Evolutionary conservation across 2,888 invertebrate species (phyloP), one percentile per base, ranked within the genome.

Genomic region (Mesorhabditis belari): DNA sequence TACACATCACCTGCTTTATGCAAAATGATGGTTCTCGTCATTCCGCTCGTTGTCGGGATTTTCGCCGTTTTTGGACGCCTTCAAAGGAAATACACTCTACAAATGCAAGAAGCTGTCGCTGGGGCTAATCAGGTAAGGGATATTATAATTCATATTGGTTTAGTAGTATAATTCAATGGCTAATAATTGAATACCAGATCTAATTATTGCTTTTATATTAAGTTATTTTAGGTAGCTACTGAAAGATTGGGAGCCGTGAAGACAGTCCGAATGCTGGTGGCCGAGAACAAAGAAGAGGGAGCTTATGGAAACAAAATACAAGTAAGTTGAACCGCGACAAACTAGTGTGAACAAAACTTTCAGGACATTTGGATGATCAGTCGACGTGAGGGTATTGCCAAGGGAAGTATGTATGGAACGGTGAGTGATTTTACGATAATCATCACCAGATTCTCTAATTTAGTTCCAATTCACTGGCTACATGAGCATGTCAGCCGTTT

Each of bases 191-290:
- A 44, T 44, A 44, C n/a, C 12, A 44, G n/a, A 17, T 17, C 12
- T 19, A n/a, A 51, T 19, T 51, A 12, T 51, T 3, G n/a, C 51
- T 23, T 51, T n/a, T 17, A 44, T 17, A 17, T 44, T n/a, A 44
- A 51, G 21, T 35, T 21, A 49, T 62, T 71, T 26, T 66, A 83
- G 83, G 82, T 84, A 3, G 92, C 92, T 0, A 93, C 94, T 83
- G 94, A 95, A 82, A 88, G 89, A 75, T 89, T 93, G 69, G 87
- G 90, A 12, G 94, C 92, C 81, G 88, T 95, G 66, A 87, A 91
- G 80, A 94, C 94, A 3, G 94, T 96, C 0, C 89, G 93, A 82
- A 88, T 90, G 26, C 93, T 96, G 82, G 90, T 90, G 19, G 90
- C 90, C 76, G 94, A 96, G 82, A 80, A 84, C 6, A 86, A 86